phyloP scores from a whole-genome alignment of 2,888 invertebrate species.

The Cephonodes hylas region DNA sequence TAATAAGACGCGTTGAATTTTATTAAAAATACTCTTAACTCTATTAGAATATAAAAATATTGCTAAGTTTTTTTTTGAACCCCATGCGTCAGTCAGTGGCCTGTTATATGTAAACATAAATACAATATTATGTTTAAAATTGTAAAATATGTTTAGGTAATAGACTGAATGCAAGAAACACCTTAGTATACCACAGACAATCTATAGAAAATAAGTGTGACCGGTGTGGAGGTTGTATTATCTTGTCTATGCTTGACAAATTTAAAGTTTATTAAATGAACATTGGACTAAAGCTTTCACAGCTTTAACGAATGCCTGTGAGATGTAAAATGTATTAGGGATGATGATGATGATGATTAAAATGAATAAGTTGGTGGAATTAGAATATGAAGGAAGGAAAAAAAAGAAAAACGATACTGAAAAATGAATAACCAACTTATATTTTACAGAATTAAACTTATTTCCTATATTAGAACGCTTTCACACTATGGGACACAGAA shows the following conservation, averaged over 20 bases:
- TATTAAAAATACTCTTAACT: neutral
- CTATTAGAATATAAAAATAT: conserved; percentile 8
- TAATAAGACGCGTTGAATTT: neutral
- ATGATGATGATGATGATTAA: no score
- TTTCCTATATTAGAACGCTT: no score
- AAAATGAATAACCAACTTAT: neutral
- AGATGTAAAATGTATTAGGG: no score
- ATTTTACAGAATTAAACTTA: neutral
- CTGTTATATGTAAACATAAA: neutral
- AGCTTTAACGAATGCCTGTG: no score
- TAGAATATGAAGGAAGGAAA: no score
- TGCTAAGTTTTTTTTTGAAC: neutral
- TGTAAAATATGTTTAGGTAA: neutral
- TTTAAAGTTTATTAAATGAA: no score
- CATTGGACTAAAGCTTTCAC: no score
- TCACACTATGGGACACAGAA: neutral
- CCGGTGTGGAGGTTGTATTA: no score
- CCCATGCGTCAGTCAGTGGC: neutral
- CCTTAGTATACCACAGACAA: neutral
- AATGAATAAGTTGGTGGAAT: no score
- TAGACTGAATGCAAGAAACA: no score
- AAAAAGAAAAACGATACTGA: neutral
- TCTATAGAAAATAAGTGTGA: neutral
- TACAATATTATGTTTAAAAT: neutral
- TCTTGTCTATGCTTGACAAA: no score